Base-by-base conservation (phyloP, 2,797 vertebrate genomes). In the Sorex maritimensis region DNA sequence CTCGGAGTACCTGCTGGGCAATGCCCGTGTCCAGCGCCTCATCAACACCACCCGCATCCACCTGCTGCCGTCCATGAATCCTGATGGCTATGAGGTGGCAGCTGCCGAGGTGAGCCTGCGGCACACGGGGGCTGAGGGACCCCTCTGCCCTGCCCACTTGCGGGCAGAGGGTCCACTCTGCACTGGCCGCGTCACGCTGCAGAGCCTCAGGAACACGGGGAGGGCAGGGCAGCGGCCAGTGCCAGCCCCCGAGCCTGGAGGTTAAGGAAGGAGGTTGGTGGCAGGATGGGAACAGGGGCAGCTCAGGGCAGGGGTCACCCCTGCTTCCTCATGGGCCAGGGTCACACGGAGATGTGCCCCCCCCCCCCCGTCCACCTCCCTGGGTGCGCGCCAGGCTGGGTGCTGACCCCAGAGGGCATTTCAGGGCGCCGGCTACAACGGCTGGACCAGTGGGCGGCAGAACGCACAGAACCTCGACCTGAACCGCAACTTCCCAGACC, bases 401-500 rank as follows among this genome's bases (percentile, higher is more conserved):
- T 15, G 34, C 34, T 38, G 69, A 38, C 69, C 34, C 21, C 23
- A 24, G 38, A 1, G 69, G 69, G 30, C 9, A 4, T 46, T 26
- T 83, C 95, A 99, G 99, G 99, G 99, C 38, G 99, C 99, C 41
- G 97, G 99, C 88, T 98, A 99, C 96, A 99, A 99, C 0, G 98
- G 99, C 67, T 99, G 99, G 99, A 98, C 98, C 24, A 99, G 98
- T 0, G 99, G 99, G 19, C 98, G 99, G 30, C 98, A 98, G 88
- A 99, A 99, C 0, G 98, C 99, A 0, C 99, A 99, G 98, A 99
- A 98, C 96, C 97, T 99, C 52, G 99, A 99, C 96, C 98, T 99
- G 93, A 99, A 99, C 97, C 99, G 99, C 82, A 99, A 99, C 96
- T 99, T 99, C 96, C 99, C 99, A 0, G 99, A 99, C 97, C 98